phyloP scores from a whole-genome alignment of 2,113 vertebrate species.

The Marmota monax region DNA sequence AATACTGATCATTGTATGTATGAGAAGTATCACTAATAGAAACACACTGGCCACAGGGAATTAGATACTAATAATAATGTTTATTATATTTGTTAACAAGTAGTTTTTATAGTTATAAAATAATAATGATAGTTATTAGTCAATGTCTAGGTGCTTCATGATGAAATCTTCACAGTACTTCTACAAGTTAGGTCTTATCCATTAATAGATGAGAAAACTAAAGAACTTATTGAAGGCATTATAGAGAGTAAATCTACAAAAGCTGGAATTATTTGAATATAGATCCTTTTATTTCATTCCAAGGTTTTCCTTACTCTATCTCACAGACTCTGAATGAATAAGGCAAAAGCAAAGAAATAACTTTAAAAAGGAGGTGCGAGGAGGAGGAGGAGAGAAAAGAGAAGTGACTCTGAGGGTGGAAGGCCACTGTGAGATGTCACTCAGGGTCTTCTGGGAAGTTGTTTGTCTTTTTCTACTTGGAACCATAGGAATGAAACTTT shows the following conservation, averaged over 20 bases:
- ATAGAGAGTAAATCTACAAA: not conserved
- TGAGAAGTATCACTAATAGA: not conserved
- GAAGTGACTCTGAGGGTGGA: not conserved
- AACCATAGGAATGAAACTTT: not conserved
- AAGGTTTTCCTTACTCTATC: not conserved
- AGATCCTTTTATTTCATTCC: not conserved
- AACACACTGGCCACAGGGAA: not conserved
- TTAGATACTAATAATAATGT: not conserved
- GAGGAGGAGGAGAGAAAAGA: not conserved
- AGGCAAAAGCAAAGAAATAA: not conserved
- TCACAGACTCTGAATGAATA: not conserved
- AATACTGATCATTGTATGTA: not conserved
- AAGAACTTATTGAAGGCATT: not conserved
- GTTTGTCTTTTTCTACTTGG: not conserved
- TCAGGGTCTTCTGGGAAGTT: not conserved
- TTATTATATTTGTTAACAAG: not conserved
- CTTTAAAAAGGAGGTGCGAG: not conserved
- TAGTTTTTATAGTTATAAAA: not conserved
- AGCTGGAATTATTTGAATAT: conserved; percentile 4
- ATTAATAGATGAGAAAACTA: not conserved
- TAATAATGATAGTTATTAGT: not conserved
- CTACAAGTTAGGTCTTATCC: not conserved
- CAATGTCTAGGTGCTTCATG: not conserved
- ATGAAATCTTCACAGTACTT: conserved; percentile 6
- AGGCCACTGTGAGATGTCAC: not conserved